phyloP scores from a whole-genome alignment of 2,797 vertebrate species.

The Propithecus deckenii region DNA sequence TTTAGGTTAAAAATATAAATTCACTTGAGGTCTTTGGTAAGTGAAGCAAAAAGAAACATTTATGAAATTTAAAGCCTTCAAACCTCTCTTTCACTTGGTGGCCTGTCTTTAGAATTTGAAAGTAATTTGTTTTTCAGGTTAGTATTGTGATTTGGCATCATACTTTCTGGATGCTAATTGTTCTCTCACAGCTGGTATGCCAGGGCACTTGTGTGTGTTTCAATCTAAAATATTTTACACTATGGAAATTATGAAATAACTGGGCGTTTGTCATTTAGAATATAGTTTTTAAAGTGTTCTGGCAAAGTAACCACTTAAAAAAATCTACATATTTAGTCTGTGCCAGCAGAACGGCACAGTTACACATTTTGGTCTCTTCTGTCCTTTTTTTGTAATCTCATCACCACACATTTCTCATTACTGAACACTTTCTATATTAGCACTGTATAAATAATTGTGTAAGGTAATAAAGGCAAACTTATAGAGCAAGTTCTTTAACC shows the following conservation, averaged over 20 bases:
- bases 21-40: slow-evolving; percentile 19
- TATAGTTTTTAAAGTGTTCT: background rate
- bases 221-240: background rate
- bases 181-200: background rate
- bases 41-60: slow-evolving; percentile 13
- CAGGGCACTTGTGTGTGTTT: background rate
- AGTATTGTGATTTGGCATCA: background rate
- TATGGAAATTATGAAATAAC: background rate
- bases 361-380: background rate
- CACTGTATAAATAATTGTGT: background rate
- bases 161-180: background rate
- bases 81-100: background rate
- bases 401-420: background rate
- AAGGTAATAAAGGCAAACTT: background rate
- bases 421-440: background rate
- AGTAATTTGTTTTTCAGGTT: background rate
- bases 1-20: slow-evolving; percentile 37
- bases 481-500: background rate
- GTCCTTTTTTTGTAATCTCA: background rate
- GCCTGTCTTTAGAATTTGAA: background rate
- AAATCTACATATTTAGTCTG: background rate
- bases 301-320: background rate
- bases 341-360: background rate
- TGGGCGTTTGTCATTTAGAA: background rate
- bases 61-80: background rate